Base-by-base conservation (phyloP, 2,888 invertebrate genomes). In the Caenorhabditis japonica region DNA sequence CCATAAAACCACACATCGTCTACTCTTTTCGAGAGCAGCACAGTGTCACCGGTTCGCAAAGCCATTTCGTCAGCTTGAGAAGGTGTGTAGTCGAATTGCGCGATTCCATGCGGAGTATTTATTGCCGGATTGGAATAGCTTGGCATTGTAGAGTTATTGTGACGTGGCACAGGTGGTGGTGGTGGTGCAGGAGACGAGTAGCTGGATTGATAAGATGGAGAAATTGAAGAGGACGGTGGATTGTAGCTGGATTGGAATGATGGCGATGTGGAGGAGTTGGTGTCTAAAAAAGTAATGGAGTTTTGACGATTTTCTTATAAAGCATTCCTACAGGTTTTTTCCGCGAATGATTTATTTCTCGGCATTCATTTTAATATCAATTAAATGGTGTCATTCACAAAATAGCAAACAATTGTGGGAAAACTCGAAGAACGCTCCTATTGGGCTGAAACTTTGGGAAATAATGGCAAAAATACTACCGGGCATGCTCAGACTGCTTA, bases 1-100 rank as follows among this genome's bases (percentile, higher is more conserved):
- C 81, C 30, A 10, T 77, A 83, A 43, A 85, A 71, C 85, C 85
- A 85, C 36, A 83, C 77, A n/a, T 79, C 82, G 59, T 85, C 84
- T 8, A 84, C 83, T 38, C 81, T 83, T 21, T 76, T 69, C 62
- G 81, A 80, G 34, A 85, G 52, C 8, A 85, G 25, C 23, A 85
- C 78, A 1, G 59, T 69, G 60, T 85, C 85, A 21, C 83, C 77
- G 7, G 76, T 71, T 7, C 76, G 62, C 21, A 79, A 77, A 15
- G 68, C 72, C 21, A 85, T 60, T 38, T 85, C 85, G 56, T 85
- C 85, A 8, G 71, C 46, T 23, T 84, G 82, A 1, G 76, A 64
- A 4, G 78, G 77, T 1, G 59, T 49, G 72, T 83, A 84, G 13
- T 82, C 81, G 49, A 83, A 85, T 21, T 77, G 72, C 1, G 75